Base-by-base conservation (phyloP, 2,797 vertebrate genomes). In the Sus cebifrons region DNA sequence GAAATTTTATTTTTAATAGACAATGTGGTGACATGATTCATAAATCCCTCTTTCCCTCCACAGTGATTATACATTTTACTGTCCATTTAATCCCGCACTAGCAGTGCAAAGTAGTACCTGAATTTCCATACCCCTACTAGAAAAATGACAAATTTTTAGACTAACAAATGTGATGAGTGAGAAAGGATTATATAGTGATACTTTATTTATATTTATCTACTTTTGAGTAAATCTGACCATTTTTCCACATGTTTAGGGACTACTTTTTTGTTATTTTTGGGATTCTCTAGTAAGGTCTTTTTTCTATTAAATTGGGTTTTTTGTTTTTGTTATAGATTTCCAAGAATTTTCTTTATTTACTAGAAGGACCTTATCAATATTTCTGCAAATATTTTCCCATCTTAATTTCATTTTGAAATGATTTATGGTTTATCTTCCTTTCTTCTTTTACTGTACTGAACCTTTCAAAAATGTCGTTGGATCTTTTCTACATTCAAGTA, bases 381-480 rank as follows among this genome's bases (percentile, higher is more conserved):
- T 62, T 84, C 75, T 75, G 17, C 44, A 44, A 67, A 65, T 56
- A 75, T 75, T 40, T 91, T 56, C 32, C 4, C 6, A 77, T 68
- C 40, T 85, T 92, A 44, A 77, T 40, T 85, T 77, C n/a, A n/a
- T 85, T 85, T 58, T 40, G 60, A 85, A 73, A 62, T 74, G 21
- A 67, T 44, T 84, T 75, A 65, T 85, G 32, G 60, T 75, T 40
- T 56, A 23, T 40, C 44, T 29, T 49, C 6, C 2, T 40, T 16
- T 32, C n/a, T 75, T 56, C 5, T 27, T 74, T 82, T 70, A 36
- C 32, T 32, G 32, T n/a, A 32, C 0, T 36, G 36, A 36, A 36
- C 3, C 36, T 36, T 36, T 36, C 4, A 36, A 65, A 64, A 84
- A 56, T 40, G 17, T 17, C 56, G 23, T 3, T 75, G 32, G 25